phyloP scores from a whole-genome alignment of 2,888 invertebrate species.

The Thalpophila matura region DNA sequence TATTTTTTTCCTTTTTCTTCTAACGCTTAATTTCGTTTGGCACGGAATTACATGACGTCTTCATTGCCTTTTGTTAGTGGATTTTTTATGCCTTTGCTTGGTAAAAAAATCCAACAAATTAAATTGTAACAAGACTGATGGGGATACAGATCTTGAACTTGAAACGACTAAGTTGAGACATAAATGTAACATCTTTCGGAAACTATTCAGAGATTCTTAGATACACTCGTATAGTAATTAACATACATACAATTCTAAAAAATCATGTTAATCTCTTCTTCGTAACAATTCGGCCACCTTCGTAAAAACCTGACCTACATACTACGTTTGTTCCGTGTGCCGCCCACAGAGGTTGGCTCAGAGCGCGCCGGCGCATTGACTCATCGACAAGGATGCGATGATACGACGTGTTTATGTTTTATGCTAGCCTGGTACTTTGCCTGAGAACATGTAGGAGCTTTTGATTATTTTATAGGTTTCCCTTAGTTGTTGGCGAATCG shows the following conservation, averaged over 20 bases:
- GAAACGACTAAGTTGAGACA: no score
- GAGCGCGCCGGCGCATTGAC: conserved; percentile 61
- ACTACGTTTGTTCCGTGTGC: conserved; percentile 56
- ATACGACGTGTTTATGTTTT: conserved; percentile 38
- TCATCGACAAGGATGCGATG: conserved; percentile 56
- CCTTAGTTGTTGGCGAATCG: neutral
- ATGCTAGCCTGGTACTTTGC: conserved; percentile 56
- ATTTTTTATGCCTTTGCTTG: no score
- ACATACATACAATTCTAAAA: conserved; percentile 5
- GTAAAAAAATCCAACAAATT: no score
- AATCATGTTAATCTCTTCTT: conserved; percentile 29
- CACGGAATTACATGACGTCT: no score
- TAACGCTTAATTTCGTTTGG: no score
- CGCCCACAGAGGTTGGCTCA: conserved; percentile 60
- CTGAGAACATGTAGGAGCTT: conserved; percentile 24
- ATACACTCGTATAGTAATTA: conserved; percentile 24
- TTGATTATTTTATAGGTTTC: neutral
- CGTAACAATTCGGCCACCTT: conserved; percentile 41
- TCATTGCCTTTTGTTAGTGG: no score
- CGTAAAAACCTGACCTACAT: conserved; percentile 64
- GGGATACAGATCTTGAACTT: no score
- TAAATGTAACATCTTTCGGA: no score
- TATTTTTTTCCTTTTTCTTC: no score
- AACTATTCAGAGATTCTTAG: conserved; percentile 2
- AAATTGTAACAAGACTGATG: no score